Evolutionary conservation across 2,113 vertebrate species (phyloP).

Genomic region (Acanthisitta chloris): DNA sequence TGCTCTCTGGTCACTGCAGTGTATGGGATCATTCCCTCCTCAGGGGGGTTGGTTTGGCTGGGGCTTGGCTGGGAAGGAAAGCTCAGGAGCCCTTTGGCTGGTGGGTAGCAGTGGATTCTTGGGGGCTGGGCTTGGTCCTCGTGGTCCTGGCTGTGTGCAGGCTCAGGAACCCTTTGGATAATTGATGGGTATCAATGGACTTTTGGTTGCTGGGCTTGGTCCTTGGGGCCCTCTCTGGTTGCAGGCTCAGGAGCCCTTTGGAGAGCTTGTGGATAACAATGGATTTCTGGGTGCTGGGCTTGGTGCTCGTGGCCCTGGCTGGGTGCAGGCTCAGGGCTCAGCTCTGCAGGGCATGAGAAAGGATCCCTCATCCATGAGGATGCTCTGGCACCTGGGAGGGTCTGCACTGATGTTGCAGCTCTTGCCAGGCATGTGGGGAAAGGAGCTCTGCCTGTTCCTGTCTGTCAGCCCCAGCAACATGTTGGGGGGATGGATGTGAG

Average conservation of each 20-base stretch:
- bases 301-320: fast-evolving
- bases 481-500: fast-evolving
- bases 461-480: fast-evolving
- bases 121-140: neutral
- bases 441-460: neutral
- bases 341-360: neutral
- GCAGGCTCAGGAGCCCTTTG: neutral
- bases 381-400: neutral
- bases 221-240: fast-evolving
- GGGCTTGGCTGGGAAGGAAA: neutral
- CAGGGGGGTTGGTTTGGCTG: neutral
- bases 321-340: neutral
- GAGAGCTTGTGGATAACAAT: fast-evolving
- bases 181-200: fast-evolving
- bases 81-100: neutral
- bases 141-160: neutral
- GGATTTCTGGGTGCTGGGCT: neutral
- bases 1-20: fast-evolving
- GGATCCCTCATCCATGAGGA: fast-evolving
- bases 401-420: neutral
- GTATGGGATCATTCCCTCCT: fast-evolving
- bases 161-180: neutral
- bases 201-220: neutral
- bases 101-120: fast-evolving
- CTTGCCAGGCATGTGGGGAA: neutral